A percentile compares a stretch with the other conserved stretches of the same genome.
Evolutionary conservation across 1,140 invertebrate species (phyloP).

Genomic region (Drosophila paulistorum): DNA sequence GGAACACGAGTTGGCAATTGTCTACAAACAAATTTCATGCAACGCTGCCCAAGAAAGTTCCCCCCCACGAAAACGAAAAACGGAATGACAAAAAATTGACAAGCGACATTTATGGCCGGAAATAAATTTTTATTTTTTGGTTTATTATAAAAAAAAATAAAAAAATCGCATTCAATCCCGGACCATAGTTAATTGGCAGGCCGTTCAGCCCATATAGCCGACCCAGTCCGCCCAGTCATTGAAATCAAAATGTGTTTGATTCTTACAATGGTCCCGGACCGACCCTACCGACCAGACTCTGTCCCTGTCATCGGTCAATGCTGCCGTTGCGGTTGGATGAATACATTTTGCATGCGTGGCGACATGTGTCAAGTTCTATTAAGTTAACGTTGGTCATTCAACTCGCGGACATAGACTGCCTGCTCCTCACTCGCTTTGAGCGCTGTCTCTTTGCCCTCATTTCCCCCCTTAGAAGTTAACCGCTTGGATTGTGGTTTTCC

Average conservation of each 20-base stretch:
- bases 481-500: conserved; percentile 39
- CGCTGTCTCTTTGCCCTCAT: neutral
- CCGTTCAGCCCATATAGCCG: conserved; percentile 3
- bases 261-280: conserved; percentile 34
- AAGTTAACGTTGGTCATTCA: conserved; percentile 77
- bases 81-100: conserved; percentile 59
- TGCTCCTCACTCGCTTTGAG: neutral
- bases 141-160: conserved; percentile 26
- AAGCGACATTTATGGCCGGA: conserved; percentile 65
- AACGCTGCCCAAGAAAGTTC: conserved; percentile 66
- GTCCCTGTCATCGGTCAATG: conserved; percentile 24
- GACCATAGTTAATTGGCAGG: conserved; percentile 60
- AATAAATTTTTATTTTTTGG: conserved; percentile 37
- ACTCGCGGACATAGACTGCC: conserved; percentile 43
- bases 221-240: conserved; percentile 34
- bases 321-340: conserved; percentile 65
- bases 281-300: neutral
- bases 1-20: conserved; percentile 57
- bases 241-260: conserved; percentile 59
- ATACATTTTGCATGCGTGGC: conserved; percentile 78
- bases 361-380: conserved; percentile 80
- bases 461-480: conserved; percentile 1
- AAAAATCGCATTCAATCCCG: conserved; percentile 47
- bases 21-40: conserved; percentile 79
- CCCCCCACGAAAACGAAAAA: conserved; percentile 21